Evolutionary conservation across 2,888 invertebrate genomes (phyloP).

Genomic region (Volucella inflata): DNA sequence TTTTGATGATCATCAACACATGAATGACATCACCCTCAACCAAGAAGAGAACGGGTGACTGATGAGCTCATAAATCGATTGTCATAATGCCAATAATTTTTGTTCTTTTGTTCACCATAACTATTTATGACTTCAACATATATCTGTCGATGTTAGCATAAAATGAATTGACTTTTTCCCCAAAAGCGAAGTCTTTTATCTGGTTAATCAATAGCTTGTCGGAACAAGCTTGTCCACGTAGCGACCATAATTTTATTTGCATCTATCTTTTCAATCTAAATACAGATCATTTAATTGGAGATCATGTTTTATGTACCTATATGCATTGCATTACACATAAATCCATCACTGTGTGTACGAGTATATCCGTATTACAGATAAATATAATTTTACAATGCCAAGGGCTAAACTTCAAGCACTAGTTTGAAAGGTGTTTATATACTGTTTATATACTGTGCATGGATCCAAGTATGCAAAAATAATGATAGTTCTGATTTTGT

Average conservation of each 20-base stretch:
- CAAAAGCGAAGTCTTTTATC: conserved; percentile 32
- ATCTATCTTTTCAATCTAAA: conserved; percentile 19
- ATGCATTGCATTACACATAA: no score
- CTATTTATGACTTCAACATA: conserved; percentile 44
- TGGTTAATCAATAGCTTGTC: conserved; percentile 39
- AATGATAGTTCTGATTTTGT: no score
- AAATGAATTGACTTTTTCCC: conserved; percentile 10
- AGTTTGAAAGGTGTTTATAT: no score
- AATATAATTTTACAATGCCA: no score
- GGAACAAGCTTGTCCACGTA: conserved; percentile 38
- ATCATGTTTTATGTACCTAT: no score
- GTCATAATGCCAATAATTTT: conserved; percentile 17
- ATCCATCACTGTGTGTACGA: no score
- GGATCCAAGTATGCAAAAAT: no score
- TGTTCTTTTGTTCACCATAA: conserved; percentile 16
- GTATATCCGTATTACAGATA: no score
- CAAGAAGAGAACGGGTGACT: conserved; percentile 32
- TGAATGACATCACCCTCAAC: conserved; percentile 53
- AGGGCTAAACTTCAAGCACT: no score
- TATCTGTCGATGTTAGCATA: conserved; percentile 29
- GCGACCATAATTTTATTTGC: conserved; percentile 27
- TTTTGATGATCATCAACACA: conserved; percentile 13
- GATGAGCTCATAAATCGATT: conserved; percentile 36
- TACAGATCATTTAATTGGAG: conserved; percentile 4
- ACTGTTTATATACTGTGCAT: no score